Base-by-base conservation (phyloP, 2,797 vertebrate genomes). In the Macrochelys suwanniensis region DNA sequence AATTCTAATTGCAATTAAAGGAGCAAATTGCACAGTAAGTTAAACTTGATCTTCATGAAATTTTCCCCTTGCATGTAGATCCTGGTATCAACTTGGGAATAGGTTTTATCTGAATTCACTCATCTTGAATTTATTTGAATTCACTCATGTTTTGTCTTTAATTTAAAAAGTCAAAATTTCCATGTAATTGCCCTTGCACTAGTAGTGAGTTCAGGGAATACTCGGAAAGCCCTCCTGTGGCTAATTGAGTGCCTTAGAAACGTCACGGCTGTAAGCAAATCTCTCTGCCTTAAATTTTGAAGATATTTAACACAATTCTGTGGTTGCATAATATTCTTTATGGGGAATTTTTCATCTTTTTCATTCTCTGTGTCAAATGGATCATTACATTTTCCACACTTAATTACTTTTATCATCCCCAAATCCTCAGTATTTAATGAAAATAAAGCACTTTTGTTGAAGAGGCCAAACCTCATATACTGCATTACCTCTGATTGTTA, bases 371-470 rank as follows among this genome's bases (percentile, higher is more conserved):
- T 95, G 87, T 25, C 74, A 94, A 87, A 96, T 11, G 94, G 96
- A 94, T 96, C 96, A 95, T 97, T 97, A 91, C 92, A 61, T 90
- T 94, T 84, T 96, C 95, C 92, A 91, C 94, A 93, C 89, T 89
- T 97, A 97, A 97, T 97, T 96, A 94, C 94, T 96, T 96, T 95
- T 96, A 97, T 96, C 89, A 96, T 93, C 80, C 84, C 88, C 93
- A 92, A 96, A 94, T 94, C 94, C 17, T 89, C 88, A 33, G 74
- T 0, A 0, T 86, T 91, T 96, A 96, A 97, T 96, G 96, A 93
- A 84, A 96, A 94, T 80, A 96, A 95, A 96, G 89, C 90, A 54
- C 45, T 87, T 68, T 37, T 88, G 80, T 71, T 80, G n/a, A 85
- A 86, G 92, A 97, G 92, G 92, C 87, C 97, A 94, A 89, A 88